phyloP scores from a whole-genome alignment of 1,140 invertebrate species.

The Bombus confusus region DNA sequence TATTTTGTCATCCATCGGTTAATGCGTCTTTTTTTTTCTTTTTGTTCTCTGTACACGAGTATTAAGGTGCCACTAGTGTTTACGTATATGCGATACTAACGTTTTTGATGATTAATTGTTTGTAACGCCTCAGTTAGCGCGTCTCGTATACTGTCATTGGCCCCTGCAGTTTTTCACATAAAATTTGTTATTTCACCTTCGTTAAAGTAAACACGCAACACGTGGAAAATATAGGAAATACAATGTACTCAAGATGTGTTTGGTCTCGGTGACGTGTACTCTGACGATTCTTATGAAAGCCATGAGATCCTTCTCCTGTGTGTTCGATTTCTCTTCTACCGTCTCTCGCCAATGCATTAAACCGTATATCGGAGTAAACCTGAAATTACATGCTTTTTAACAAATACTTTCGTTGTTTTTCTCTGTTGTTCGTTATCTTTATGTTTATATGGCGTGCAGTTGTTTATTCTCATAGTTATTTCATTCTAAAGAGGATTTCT shows the following conservation, averaged over 20 bases:
- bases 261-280: constrained; percentile 57
- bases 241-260: constrained; percentile 49
- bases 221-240: background rate
- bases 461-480: no score
- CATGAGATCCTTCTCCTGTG: constrained; percentile 58
- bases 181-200: background rate
- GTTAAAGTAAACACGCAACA: background rate
- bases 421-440: no score
- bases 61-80: no score
- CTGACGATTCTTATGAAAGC: constrained; percentile 67
- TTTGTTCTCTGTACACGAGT: no score
- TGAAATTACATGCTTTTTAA: constrained; percentile 35
- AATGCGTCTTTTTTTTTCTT: no score
- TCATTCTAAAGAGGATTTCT: no score
- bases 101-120: background rate
- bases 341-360: constrained; percentile 27
- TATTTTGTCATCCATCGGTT: no score
- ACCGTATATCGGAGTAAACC: constrained; percentile 62
- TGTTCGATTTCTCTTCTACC: background rate
- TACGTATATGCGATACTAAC: background rate
- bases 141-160: background rate
- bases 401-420: background rate
- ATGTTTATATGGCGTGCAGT: no score
- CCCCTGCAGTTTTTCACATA: background rate
- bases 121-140: background rate